Conservation (phyloP, 2,888 invertebrate genomes). For the Melieria crassipennis region DNA sequence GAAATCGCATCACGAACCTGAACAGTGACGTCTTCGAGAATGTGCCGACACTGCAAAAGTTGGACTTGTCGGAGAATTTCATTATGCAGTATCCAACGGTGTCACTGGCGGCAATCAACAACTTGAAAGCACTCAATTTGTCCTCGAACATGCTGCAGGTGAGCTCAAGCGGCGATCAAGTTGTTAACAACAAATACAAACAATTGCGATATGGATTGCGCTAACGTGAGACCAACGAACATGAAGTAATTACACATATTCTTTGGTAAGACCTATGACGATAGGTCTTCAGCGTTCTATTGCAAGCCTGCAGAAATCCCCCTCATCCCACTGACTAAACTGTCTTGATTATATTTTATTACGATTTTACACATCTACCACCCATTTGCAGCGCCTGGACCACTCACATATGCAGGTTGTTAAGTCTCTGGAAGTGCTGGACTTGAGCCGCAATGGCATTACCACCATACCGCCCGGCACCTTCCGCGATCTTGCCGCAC, state of each 20-base stretch:
- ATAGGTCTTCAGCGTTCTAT: no score
- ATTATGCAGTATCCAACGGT: slow-evolving; percentile 83
- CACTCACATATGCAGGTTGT: slow-evolving; percentile 76
- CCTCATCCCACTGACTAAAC: no score
- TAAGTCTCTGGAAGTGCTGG: slow-evolving; percentile 76
- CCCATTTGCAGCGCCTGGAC: slow-evolving; percentile 75
- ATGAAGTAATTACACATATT: no score
- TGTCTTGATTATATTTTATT: not conserved
- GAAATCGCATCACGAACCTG: slow-evolving; percentile 81
- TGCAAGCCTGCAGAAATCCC: no score
- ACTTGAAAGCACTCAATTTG: slow-evolving; percentile 79
- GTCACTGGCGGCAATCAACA: slow-evolving; percentile 76
- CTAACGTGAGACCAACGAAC: no score
- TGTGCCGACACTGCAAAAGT: slow-evolving; percentile 77
- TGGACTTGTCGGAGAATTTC: slow-evolving; percentile 89
- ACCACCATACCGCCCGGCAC: slow-evolving; percentile 84
- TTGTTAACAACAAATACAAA: not conserved
- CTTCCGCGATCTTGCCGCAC: slow-evolving; percentile 77
- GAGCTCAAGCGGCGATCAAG: slow-evolving; percentile 49
- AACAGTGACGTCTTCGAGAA: slow-evolving; percentile 86
- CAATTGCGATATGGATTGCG: no score
- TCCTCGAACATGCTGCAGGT: slow-evolving; percentile 89
- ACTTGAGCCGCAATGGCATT: slow-evolving; percentile 85
- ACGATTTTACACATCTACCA: no score
- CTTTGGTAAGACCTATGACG: no score